Evolutionary conservation across 2,797 vertebrate genomes (phyloP), one percentile per base, ranked within the genome.

Genomic region (Cirrhinus mrigala): DNA sequence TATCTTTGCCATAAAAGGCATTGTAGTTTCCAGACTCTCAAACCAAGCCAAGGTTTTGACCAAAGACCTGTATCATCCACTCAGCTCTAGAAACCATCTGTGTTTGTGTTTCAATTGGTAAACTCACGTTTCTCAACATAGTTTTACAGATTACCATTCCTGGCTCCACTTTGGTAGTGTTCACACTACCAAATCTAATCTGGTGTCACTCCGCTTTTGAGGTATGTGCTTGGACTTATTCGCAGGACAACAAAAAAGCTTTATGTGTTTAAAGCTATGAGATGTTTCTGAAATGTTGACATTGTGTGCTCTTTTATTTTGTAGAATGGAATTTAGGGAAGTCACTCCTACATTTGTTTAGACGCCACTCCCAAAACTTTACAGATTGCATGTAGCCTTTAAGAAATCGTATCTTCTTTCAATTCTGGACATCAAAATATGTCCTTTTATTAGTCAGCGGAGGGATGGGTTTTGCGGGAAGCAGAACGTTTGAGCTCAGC

Each of bases 1-100:
- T 92, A 84, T 90, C 89, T 92, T 94, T 89, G 90, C 95, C 95
- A 95, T 95, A 95, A 95, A 95, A 95, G 95, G 94, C 91, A 93
- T 92, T 90, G 90, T 54, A 81, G 37, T 29, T 54, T 78, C 69
- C 56, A 92, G 89, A 89, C 85, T 83, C 90, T 88, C 52, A 91
- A 82, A 87, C 89, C 91, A 91, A 90, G 93, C 86, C 90, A 87
- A 60, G 52, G 64, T 37, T 69, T 74, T 58, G n/a, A 77, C 75
- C 86, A 83, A 76, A 82, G 85, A 87, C 78, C 69, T 77, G 78
- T 64, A 80, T 48, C 82, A 87, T 82, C 54, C 64, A 77, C 20
- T 22, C n/a, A 29, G 27, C 64, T 68, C 20, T 20, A 80, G 27
- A 84, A 69, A 84, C 27, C 60, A 70, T 56, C 33, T 33, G 37